Percentiles rank a stretch among this genome's conserved stretches.
These are phyloP conservation scores for Drosophila quadrilineata DNA, from an alignment of 1,140 invertebrate species.

Conservation along the genomic window DNA sequence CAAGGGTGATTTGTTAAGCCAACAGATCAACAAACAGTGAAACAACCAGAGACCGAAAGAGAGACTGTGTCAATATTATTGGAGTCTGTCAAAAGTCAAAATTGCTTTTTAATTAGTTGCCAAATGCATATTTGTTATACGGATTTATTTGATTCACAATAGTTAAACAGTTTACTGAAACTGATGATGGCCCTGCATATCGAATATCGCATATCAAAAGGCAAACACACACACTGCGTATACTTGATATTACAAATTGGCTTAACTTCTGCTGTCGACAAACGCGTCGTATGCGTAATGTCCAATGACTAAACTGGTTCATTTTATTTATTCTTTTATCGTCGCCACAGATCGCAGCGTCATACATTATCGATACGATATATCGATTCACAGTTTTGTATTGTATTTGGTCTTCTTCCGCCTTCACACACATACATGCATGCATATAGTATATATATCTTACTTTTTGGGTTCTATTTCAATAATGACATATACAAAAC, in stretches of 20 bases:
- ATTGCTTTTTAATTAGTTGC: constrained; percentile 7
- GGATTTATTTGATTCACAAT: background rate
- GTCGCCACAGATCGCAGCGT: constrained; percentile 29
- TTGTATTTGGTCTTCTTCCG: too few species aligned
- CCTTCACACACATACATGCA: constrained; percentile 7
- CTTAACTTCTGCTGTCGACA: background rate
- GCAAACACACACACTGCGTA: background rate
- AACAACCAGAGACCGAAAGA: background rate
- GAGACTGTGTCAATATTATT: constrained; percentile 23
- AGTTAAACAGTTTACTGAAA: constrained; percentile 16
- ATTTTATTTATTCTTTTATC: background rate
- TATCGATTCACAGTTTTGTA: constrained; percentile 35
- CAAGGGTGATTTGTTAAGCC: background rate
- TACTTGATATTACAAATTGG: background rate
- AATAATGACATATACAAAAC: constrained; percentile 32
- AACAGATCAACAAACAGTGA: background rate
- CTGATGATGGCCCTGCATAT: background rate
- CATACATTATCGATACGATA: constrained; percentile 29
- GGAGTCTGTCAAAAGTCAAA: background rate
- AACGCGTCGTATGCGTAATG: constrained; percentile 39
- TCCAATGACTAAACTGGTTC: constrained; percentile 11
- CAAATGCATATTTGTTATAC: constrained; percentile 1
- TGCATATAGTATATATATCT: too few species aligned
- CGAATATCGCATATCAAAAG: background rate
- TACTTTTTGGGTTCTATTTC: too few species aligned